Evolutionary conservation across 2,113 vertebrate species (phyloP), one percentile per base, ranked within the genome.

Genomic region (Heterotilapia buettikoferi): DNA sequence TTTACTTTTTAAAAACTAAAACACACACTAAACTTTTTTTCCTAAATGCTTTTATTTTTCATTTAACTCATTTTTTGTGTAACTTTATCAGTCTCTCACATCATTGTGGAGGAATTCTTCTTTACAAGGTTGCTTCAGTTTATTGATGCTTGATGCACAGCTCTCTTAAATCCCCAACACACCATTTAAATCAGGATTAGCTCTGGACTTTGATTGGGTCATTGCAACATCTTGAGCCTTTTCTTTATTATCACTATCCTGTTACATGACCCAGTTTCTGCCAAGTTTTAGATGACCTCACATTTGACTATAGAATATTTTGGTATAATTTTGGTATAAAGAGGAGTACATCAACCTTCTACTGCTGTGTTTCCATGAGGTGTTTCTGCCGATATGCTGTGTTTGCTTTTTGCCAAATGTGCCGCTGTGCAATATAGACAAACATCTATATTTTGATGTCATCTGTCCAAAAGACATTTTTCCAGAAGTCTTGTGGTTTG

Each of bases 41-140:
- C 38, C 38, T 43, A 66, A 1, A 66, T 38, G 33, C 0, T 66
- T n/a, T 66, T 38, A 66, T 21, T 21, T 66, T 38, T 66, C 19
- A 38, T 38, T 38, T 38, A 38, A 38, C 61, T 38, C 0, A 14
- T 40, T 43, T 43, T 71, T 24, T 71, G 66, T 24, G 36, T 71
- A 40, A 71, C n/a, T 24, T 71, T 71, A 24, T 43, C 36, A 43
- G 36, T 43, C 36, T 71, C 36, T 71, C 66, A 71, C 36, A 71
- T 40, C 11, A 14, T 40, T 68, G 12, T 40, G 12, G 36, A 16
- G 12, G 36, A 68, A 68, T 66, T 66, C 61, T 38, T 40, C n/a
- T 40, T 71, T 24, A 71, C 63, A 24, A 21, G 36, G 63, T 40
- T 71, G 11, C 36, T 71, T 0, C 36, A 71, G 36, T 71, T 71